phyloP scores from a whole-genome alignment of 1,140 invertebrate species.

The Homalodisca vitripennis region DNA sequence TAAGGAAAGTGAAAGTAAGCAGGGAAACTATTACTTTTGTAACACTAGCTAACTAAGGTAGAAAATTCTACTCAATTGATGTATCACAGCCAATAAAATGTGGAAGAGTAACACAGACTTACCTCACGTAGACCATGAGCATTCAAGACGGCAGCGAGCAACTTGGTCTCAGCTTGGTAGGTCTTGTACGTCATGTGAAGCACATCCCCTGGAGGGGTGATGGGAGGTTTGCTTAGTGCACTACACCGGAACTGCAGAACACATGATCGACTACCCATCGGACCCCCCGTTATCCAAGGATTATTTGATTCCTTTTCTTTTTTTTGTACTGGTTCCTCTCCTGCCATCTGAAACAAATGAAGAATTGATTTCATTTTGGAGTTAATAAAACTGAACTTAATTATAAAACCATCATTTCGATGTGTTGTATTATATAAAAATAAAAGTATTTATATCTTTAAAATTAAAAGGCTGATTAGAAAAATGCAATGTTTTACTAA shows the following conservation, averaged over 20 bases:
- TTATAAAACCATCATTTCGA: no score
- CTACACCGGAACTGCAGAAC: constrained; percentile 34
- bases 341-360: constrained; percentile 26
- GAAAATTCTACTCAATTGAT: no score
- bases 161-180: constrained; percentile 75
- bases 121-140: constrained; percentile 72
- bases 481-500: no score
- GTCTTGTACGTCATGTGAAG: constrained; percentile 80
- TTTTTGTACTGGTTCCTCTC: constrained; percentile 8
- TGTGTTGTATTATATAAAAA: no score
- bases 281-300: constrained; percentile 31
- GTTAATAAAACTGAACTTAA: no score
- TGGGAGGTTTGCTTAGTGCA: constrained; percentile 39
- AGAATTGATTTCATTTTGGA: no score
- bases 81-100: no score
- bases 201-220: constrained; percentile 60
- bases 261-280: constrained; percentile 29
- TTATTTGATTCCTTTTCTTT: constrained; percentile 16
- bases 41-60: no score
- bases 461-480: no score
- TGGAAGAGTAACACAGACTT: constrained; percentile 37
- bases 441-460: no score
- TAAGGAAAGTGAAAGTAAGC: no score
- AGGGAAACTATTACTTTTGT: no score
- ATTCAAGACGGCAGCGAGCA: constrained; percentile 68